Evolutionary conservation across 30 jellyfish, hydroid and myxozoan genomes (phyloP).

Genomic region (Aurelia aurita): DNA sequence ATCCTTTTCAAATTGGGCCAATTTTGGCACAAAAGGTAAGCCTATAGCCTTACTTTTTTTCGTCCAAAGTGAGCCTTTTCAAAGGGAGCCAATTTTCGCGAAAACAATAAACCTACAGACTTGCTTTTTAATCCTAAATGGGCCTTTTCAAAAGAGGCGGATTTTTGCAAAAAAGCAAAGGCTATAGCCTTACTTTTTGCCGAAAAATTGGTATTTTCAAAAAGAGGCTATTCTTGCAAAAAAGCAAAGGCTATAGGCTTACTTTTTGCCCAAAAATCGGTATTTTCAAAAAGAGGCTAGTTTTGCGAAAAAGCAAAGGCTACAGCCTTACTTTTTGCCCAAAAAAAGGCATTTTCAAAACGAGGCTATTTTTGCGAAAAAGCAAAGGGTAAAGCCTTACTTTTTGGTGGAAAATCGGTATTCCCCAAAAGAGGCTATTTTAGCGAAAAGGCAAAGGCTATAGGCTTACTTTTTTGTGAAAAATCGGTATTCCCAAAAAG

Average conservation of each 20-base stretch:
- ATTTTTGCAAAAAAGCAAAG: background rate
- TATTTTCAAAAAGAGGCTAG: background rate
- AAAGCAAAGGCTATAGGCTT: background rate
- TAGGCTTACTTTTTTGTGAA: background rate
- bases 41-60: constrained; percentile 5
- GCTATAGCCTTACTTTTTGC: background rate
- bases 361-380: too few species aligned
- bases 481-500: background rate
- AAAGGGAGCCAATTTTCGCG: background rate
- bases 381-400: background rate
- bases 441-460: background rate
- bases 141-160: background rate
- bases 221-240: background rate
- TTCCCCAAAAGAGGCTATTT: background rate
- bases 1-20: background rate
- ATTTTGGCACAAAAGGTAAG: background rate
- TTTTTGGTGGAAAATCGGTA: background rate
- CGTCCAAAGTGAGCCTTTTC: background rate
- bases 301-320: background rate
- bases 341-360: too few species aligned
- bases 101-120: too few species aligned
- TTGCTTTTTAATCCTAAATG: too few species aligned
- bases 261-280: background rate
- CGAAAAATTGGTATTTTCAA: background rate
- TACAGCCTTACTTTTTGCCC: too few species aligned